These are phyloP conservation scores for Cantharis rustica DNA, from an alignment of 2,888 invertebrate genomes.

Conservation along the genomic window DNA sequence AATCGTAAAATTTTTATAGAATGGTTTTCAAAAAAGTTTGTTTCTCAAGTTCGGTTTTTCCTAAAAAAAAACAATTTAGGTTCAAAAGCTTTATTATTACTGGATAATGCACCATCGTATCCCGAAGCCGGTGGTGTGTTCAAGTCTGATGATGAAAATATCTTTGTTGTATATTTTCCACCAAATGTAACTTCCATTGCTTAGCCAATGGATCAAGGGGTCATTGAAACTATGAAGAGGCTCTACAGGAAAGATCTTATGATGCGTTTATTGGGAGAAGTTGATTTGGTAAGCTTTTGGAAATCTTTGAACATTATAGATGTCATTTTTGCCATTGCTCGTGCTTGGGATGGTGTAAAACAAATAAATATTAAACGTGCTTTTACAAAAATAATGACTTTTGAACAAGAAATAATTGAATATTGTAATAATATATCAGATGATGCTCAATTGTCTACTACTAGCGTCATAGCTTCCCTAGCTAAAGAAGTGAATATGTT, in stretches of 20 bases:
- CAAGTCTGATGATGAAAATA: too few relatives aligned
- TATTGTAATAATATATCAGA: neutral
- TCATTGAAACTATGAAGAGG: slow-evolving; percentile 25
- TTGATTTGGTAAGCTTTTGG: slow-evolving; percentile 7
- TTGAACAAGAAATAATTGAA: neutral
- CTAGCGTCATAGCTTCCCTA: neutral
- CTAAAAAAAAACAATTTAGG: too few relatives aligned
- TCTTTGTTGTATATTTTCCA: slow-evolving; percentile 30
- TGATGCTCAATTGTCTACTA: neutral
- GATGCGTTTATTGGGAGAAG: slow-evolving; percentile 21
- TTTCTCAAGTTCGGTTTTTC: too few relatives aligned
- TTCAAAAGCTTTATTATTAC: too few relatives aligned
- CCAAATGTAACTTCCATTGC: slow-evolving; percentile 23
- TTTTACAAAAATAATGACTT: slow-evolving; percentile 13
- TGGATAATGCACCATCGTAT: too few relatives aligned
- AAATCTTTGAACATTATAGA: slow-evolving; percentile 12
- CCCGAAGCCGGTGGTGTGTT: too few relatives aligned
- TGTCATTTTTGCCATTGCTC: slow-evolving; percentile 5
- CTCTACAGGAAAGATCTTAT: slow-evolving; percentile 21
- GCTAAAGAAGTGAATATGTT: slow-evolving; percentile 1
- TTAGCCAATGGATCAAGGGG: slow-evolving; percentile 28
- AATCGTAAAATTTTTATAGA: too few relatives aligned
- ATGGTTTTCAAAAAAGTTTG: too few relatives aligned
- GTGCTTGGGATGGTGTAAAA: slow-evolving; percentile 3
- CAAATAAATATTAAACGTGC: neutral